phyloP scores from a whole-genome alignment of 2,113 vertebrate genomes.

The Illadopsis cleaveri region DNA sequence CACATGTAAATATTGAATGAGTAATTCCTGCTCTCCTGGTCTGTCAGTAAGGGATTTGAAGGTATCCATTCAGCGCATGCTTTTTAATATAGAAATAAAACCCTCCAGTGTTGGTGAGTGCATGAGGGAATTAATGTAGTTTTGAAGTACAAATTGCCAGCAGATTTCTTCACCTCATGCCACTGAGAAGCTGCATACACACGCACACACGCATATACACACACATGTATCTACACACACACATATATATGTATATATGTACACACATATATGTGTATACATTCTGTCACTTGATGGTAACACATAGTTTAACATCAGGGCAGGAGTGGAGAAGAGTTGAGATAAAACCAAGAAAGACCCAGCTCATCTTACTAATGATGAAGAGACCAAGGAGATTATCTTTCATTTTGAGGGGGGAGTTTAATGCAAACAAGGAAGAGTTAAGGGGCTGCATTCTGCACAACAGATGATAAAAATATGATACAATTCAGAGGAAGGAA shows the following conservation, averaged over 20 bases:
- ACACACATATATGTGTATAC: too few species aligned
- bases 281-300: neutral
- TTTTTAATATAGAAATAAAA: neutral
- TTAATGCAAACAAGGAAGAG: neutral
- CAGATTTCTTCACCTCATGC: neutral
- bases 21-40: neutral
- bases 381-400: neutral
- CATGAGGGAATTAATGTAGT: neutral
- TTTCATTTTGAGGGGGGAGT: rapidly evolving
- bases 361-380: neutral
- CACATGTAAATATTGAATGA: neutral
- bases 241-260: too few species aligned
- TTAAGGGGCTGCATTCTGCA: neutral
- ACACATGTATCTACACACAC: too few species aligned
- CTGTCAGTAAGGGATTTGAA: neutral
- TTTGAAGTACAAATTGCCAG: neutral
- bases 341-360: neutral
- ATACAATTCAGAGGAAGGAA: neutral
- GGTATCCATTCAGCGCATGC: neutral
- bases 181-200: neutral
- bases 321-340: neutral
- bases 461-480: neutral
- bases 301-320: neutral
- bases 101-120: neutral
- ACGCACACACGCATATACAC: neutral